Base-by-base conservation (phyloP, 2,888 invertebrate species). In the Apodemia hepburni region DNA sequence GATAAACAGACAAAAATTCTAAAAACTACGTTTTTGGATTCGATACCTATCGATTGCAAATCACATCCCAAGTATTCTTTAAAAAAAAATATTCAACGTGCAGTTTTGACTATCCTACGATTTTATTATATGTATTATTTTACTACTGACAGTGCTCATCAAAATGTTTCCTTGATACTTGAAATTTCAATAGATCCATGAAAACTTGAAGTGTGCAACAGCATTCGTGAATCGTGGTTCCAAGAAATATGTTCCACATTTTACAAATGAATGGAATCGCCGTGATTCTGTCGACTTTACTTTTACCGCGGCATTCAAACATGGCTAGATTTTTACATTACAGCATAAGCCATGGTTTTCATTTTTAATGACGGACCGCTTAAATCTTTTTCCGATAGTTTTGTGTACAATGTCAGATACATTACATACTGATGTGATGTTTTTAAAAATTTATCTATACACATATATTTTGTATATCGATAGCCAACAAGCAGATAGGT, bases 301-400 rank as follows among this genome's bases (percentile, higher is more conserved):
- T 58, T 61, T 58, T 47, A 45, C 47, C 45, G 61, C 58, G 61
- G 61, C 75, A 74, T 78, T 76, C 73, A 79, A 77, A 79, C 42
- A 51, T 51, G 51, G 60, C 61, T 42, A 61, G 74, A 78, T 76
- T 80, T 84, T 81, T 79, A 81, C 84, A 81, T 84, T 83, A 79
- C 78, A 80, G 77, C 81, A 84, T 84, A 83, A 85, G 84, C 79
- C 84, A 81, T 77, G 82, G 81, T 85, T 85, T 87, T 87, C 81
- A 85, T 84, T 78, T 83, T 84, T 84, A 85, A 87, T 84, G 83
- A 86, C 84, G 75, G 78, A 77, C 77, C 82, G 80, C 80, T 81
- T 80, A 81, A 83, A 81, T 84, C 82, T 83, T 85, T 85, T 82
- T 74, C 77, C 82, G 80, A 86, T 85, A 51, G 0, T 42, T 12